Conservation (phyloP, 2,888 invertebrate genomes). For the Zelleria hepariella region DNA sequence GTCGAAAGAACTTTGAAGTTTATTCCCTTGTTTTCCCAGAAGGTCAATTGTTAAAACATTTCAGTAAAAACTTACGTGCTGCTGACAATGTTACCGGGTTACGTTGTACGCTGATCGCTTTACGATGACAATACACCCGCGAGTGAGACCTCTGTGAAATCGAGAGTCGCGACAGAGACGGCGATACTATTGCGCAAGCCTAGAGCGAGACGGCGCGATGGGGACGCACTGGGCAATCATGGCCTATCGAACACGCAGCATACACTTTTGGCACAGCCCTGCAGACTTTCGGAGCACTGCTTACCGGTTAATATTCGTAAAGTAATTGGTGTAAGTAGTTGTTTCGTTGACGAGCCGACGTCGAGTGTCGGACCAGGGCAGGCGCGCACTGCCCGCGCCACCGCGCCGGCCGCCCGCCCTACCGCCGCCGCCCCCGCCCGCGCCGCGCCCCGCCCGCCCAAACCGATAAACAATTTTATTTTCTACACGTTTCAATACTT, state of each 20-base stretch:
- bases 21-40: constrained; percentile 10
- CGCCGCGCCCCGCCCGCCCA: constrained; percentile 3
- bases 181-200: constrained; percentile 46
- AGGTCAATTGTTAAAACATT: not conserved
- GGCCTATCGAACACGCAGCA: constrained; percentile 19
- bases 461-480: constrained; percentile 4
- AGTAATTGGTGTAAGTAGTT: constrained; percentile 60
- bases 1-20: not conserved
- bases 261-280: constrained; percentile 46
- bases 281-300: constrained; percentile 45
- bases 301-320: constrained; percentile 64
- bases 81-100: constrained; percentile 41
- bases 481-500: not conserved
- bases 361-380: constrained; percentile 69
- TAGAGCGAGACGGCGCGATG: constrained; percentile 39
- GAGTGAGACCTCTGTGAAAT: constrained; percentile 33
- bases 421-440: not conserved
- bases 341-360: constrained; percentile 70
- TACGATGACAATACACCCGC: constrained; percentile 46
- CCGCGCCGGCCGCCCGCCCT: constrained; percentile 17
- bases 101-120: constrained; percentile 23
- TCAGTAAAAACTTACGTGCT: constrained; percentile 44
- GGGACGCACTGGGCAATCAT: constrained; percentile 25
- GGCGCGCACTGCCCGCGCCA: constrained; percentile 61
- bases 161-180: constrained; percentile 31